Base-by-base conservation (phyloP, 2,888 invertebrate species). In the Mamestra brassicae region DNA sequence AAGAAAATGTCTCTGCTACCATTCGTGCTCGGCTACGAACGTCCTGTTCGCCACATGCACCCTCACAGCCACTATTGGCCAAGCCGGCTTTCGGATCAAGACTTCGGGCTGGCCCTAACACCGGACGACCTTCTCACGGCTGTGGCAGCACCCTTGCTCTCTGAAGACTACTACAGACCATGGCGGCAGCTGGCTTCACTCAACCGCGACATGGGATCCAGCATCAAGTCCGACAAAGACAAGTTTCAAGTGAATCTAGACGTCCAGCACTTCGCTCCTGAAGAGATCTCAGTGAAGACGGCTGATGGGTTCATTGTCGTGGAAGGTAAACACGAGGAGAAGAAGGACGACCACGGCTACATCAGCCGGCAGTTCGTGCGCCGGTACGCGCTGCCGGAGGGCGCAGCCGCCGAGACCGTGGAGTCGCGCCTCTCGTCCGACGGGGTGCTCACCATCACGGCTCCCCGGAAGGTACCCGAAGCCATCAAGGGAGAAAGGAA, bases 241-340 rank as follows among this genome's bases (percentile, higher is more conserved):
- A 97, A 97, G 71, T 97, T 97, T 87, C 97, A 97, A 88, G 97
- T 98, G 4, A 97, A 97, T 85, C 92, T 98, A 87, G 98, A 98
- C 89, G 98, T 98, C 8, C 97, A 97, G 81, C 97, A 98, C 81
- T 98, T 98, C 89, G 93, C 97, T 5, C 98, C 98, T 0, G 97
- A 97, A 62, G 98, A 98, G 90, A 97, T 98, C 65, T 96, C 97
- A 0, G 98, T 98, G 0, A 98, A 98, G 92, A 98, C 97, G 0
- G 96, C 97, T 0, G 98, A 98, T 70, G 97, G 97, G 71, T 96
- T 94, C 69, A 96, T 98, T n/a, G 96, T 98, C 4, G 97, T 98
- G 38, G 98, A 98, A 91, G 98, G 97, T 0, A 98, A 97, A 89
- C 98, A 98, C 87, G 98, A 98, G 85, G 98, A 98, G 89, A 97